Conservation (phyloP, 2,797 vertebrate genomes). For the Argyrosomus regius region DNA sequence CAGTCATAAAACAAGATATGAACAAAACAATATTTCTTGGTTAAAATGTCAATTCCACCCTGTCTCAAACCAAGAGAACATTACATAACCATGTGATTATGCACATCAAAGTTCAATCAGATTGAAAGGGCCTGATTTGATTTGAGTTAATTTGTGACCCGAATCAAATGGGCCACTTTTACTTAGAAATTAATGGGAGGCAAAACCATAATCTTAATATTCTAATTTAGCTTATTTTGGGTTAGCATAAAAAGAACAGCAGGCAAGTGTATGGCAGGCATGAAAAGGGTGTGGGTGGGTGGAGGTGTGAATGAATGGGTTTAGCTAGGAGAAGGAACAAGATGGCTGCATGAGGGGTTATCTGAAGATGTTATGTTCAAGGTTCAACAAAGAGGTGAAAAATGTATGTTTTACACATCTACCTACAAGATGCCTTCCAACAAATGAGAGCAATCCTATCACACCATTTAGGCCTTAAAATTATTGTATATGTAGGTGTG, state of each 20-base stretch:
- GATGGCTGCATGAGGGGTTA: too few relatives aligned
- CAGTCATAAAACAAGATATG: not conserved
- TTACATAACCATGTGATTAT: not conserved
- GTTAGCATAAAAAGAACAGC: not conserved
- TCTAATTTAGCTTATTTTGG: not conserved
- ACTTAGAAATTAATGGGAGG: not conserved
- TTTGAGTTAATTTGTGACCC: not conserved
- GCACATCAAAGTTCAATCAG: not conserved
- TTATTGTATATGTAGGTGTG: too few relatives aligned
- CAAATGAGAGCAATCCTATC: too few relatives aligned
- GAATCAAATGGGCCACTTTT: not conserved
- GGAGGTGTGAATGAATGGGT: too few relatives aligned
- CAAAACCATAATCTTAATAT: not conserved
- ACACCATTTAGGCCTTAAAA: too few relatives aligned
- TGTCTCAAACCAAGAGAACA: not conserved
- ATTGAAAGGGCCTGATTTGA: not conserved
- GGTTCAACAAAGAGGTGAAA: too few relatives aligned
- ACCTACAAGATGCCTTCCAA: too few relatives aligned
- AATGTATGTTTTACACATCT: too few relatives aligned
- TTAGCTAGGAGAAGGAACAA: too few relatives aligned
- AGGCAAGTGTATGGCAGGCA: too few relatives aligned
- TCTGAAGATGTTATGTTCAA: too few relatives aligned
- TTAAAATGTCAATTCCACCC: not conserved
- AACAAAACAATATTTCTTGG: not conserved
- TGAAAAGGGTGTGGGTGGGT: too few relatives aligned